Evolutionary conservation across 2,888 invertebrate species (phyloP).

Genomic region (Periphyllus acericola): DNA sequence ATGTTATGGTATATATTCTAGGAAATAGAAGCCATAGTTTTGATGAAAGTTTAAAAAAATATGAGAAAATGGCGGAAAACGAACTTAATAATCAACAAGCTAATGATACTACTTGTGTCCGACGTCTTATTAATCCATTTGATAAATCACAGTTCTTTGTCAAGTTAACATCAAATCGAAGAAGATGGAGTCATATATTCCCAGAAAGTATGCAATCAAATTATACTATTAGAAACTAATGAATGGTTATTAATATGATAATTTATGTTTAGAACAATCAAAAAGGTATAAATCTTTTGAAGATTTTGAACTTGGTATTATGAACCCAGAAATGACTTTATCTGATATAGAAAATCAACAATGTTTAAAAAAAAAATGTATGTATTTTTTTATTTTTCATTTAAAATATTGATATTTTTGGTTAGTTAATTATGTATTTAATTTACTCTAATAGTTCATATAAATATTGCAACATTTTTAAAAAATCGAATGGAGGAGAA

Average conservation of each 20-base stretch:
- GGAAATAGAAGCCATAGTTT: constrained; percentile 47
- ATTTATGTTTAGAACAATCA: constrained; percentile 22
- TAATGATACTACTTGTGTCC: constrained; percentile 68
- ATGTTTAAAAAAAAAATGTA: constrained; percentile 16
- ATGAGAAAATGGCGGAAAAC: not conserved
- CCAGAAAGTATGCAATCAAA: constrained; percentile 76
- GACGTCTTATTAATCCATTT: constrained; percentile 96
- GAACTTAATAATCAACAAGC: not conserved
- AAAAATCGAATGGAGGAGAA: constrained; percentile 35
- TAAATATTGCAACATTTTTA: constrained; percentile 26
- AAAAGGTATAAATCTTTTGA: not conserved
- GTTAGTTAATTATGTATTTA: not conserved
- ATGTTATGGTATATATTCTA: not conserved
- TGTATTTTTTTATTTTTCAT: not conserved
- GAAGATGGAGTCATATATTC: constrained; percentile 99
- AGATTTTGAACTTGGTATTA: not conserved
- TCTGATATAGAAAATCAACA: not conserved
- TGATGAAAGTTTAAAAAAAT: constrained; percentile 31
- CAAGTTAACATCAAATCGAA: constrained; percentile 91
- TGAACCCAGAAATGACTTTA: not conserved
- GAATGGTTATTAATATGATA: not conserved
- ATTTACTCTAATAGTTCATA: constrained; percentile 12
- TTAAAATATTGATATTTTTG: not conserved
- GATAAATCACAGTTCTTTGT: constrained; percentile 97
- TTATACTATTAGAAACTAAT: not conserved